Evolutionary conservation across 2,113 vertebrate genomes (phyloP).

Genomic region (Phrynocephalus versicolor): DNA sequence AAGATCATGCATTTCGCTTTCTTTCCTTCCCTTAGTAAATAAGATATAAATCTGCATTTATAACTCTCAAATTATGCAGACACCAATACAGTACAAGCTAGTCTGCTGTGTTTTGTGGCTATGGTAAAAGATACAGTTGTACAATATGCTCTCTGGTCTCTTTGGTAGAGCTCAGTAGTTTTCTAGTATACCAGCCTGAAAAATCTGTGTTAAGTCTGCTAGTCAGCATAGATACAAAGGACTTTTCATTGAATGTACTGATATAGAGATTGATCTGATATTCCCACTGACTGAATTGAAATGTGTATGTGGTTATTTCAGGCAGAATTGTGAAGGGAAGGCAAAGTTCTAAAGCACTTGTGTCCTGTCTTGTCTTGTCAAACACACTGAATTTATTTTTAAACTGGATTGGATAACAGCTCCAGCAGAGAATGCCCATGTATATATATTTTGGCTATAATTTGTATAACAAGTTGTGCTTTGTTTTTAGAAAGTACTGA

Average conservation of each 20-base stretch:
- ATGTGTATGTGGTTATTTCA: background rate
- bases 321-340: background rate
- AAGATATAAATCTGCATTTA: background rate
- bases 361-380: background rate
- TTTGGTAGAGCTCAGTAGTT: conserved; percentile 8
- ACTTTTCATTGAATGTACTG: background rate
- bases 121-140: conserved; percentile 5
- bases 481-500: background rate
- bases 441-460: background rate
- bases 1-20: background rate
- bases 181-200: fast-evolving
- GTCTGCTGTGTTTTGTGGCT: background rate
- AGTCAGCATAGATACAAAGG: conserved; percentile 4
- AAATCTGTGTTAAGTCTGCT: background rate
- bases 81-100: background rate
- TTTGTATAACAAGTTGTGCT: background rate
- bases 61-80: conserved; percentile 15
- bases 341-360: background rate
- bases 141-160: background rate
- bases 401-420: background rate
- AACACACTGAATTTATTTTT: background rate
- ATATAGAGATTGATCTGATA: conserved; percentile 12
- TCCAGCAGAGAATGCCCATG: background rate
- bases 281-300: background rate
- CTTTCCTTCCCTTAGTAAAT: background rate